These are phyloP conservation scores for Plebejus anna DNA, from an alignment of 2,888 invertebrate genomes.

Conservation along the genomic window DNA sequence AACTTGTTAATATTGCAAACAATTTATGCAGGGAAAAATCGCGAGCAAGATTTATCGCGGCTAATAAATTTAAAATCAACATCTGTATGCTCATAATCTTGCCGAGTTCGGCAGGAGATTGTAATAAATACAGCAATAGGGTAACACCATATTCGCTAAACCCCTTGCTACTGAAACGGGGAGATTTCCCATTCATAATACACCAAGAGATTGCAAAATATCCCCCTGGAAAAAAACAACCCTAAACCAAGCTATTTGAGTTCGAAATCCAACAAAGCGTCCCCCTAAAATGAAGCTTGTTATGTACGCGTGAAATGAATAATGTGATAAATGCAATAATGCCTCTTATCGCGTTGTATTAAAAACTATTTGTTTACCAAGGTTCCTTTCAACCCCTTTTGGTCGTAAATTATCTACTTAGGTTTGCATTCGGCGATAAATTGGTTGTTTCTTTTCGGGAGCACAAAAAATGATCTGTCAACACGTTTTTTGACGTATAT, in stretches of 20 bases:
- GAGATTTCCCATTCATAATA: conserved; percentile 67
- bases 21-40: conserved; percentile 30
- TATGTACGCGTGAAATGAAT: conserved; percentile 73
- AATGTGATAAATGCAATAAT: conserved; percentile 59
- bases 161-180: conserved; percentile 55
- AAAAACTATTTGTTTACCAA: conserved; percentile 50
- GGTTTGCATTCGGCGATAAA: conserved; percentile 67
- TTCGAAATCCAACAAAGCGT: conserved; percentile 39
- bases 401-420: conserved; percentile 73
- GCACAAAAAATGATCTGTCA: conserved; percentile 56
- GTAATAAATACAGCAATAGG: conserved; percentile 72
- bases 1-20: conserved; percentile 19
- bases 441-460: conserved; percentile 60
- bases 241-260: conserved; percentile 41
- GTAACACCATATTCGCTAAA: conserved; percentile 68
- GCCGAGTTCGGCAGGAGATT: conserved; percentile 51
- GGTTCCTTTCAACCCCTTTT: conserved; percentile 52
- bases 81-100: conserved; percentile 62
- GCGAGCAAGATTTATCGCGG: conserved; percentile 47
- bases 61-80: conserved; percentile 46
- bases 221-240: conserved; percentile 44
- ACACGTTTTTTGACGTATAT: conserved; percentile 42
- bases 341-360: conserved; percentile 55
- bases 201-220: conserved; percentile 54
- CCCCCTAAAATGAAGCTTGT: conserved; percentile 69